Evolutionary conservation across 2,797 vertebrate species (phyloP), one percentile per base, ranked within the genome.

Genomic region (Phrynocephalus guinanensis): DNA sequence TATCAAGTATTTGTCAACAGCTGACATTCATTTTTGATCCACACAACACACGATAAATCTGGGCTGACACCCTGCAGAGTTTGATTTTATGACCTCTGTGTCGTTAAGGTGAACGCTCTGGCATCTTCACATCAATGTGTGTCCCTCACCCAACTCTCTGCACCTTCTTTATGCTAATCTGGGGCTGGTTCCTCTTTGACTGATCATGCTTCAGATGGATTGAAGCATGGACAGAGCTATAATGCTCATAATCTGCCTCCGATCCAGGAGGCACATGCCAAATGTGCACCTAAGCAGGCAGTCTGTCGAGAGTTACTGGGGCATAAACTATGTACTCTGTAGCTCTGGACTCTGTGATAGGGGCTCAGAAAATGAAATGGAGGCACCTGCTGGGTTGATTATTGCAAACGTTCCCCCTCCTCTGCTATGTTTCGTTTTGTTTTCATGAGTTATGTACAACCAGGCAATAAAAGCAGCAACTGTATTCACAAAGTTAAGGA

Each of bases 11-110:
- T 89, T 70, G 90, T 92, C 91, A 92, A 90, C 90, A 91, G 86
- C 78, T 86, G 88, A 67, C 87, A 67, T 72, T 92, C 87, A 84
- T 87, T 92, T 95, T 95, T 95, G 86, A 94, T 93, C 92, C 87
- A 66, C 77, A n/a, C 87, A 90, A 88, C 93, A 91, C 26, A 87
- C n/a, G 90, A 90, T 91, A 93, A 92, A 93, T 90, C 76, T 78
- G 83, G 73, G 1, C 81, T 90, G 92, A 82, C 91, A 18, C 87
- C 91, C 93, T 70, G 75, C 26, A 13, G 91, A 85, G 90, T 30
- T 86, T 90, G 85, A 73, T 76, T 94, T 63, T 86, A 0, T 79
- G 70, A 90, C 15, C 76, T 84, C 20, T 1, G 16, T 38, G 22
- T 73, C 72, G 68, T 79, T 50, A 66, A 66, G 70, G 70, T 26